phyloP scores from a whole-genome alignment of 2,888 invertebrate species.

The Platycheirus rosarum region DNA sequence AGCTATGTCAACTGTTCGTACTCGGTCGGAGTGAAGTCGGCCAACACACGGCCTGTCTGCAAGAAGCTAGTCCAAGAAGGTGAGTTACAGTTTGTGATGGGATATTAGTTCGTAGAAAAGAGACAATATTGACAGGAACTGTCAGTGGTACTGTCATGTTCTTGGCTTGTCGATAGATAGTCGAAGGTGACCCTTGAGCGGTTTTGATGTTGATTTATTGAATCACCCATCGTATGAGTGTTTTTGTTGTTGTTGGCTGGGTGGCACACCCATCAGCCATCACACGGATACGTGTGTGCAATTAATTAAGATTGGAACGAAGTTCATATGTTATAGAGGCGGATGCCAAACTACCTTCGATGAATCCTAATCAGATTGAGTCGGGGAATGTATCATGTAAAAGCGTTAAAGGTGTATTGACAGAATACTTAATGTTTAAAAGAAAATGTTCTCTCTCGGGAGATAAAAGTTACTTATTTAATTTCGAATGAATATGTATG shows the following conservation, averaged over 20 bases:
- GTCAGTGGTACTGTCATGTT: conserved; percentile 43
- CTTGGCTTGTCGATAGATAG: not conserved
- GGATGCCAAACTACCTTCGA: conserved; percentile 32
- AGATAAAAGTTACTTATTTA: too few species aligned
- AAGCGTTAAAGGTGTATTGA: conserved; percentile 10
- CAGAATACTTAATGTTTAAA: conserved; percentile 35
- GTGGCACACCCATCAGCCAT: conserved; percentile 51
- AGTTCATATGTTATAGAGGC: not conserved
- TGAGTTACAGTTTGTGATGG: conserved; percentile 82
- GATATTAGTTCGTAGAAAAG: conserved; percentile 6
- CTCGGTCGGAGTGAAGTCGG: conserved; percentile 82
- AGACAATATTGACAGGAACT: conserved; percentile 21
- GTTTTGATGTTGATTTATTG: conserved; percentile 58
- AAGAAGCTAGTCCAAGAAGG: conserved; percentile 90
- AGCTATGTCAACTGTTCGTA: conserved; percentile 83
- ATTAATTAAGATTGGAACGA: conserved; percentile 42
- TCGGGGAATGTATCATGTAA: conserved; percentile 35
- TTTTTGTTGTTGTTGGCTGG: conserved; percentile 29
- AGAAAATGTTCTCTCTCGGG: not conserved
- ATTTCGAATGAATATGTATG: too few species aligned
- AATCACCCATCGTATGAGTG: conserved; percentile 35
- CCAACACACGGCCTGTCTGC: conserved; percentile 86
- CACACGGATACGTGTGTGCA: conserved; percentile 29
- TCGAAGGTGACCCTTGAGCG: conserved; percentile 36
- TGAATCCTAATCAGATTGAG: conserved; percentile 57